Evolutionary conservation across 2,797 vertebrate genomes (phyloP).

Genomic region (Oryzias sinensis): DNA sequence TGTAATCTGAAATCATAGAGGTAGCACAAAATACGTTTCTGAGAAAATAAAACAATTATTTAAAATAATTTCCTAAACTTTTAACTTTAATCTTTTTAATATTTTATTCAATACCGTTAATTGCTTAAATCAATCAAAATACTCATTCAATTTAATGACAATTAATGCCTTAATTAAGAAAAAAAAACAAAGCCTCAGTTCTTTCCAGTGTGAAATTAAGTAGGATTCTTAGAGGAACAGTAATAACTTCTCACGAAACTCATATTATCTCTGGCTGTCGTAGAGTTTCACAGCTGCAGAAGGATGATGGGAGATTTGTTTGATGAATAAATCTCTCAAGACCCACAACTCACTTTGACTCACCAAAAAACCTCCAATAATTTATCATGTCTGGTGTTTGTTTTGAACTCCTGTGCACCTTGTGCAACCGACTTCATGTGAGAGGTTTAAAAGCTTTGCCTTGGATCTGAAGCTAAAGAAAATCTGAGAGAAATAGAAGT

Average conservation of each 20-base stretch:
- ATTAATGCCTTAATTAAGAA: too few species aligned
- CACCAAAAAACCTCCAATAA: conserved; percentile 29
- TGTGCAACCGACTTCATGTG: not conserved
- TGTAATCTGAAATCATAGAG: too few species aligned
- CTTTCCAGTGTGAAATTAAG: conserved; percentile 1
- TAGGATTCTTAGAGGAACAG: conserved; percentile 15
- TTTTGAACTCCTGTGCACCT: conserved; percentile 10
- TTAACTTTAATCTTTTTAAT: too few species aligned
- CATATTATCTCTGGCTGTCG: conserved; percentile 26
- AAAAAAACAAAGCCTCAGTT: too few species aligned
- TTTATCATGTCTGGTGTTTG: conserved; percentile 28
- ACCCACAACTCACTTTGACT: conserved; percentile 16
- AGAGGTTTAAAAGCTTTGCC: not conserved
- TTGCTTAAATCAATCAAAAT: too few species aligned
- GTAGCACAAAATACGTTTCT: too few species aligned
- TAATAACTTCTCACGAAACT: conserved; percentile 10
- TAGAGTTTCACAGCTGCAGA: conserved; percentile 38
- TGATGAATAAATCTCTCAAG: conserved; percentile 32
- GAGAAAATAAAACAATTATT: too few species aligned
- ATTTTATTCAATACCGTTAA: too few species aligned
- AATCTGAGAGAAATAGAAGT: conserved; percentile 17
- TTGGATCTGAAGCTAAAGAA: conserved; percentile 30
- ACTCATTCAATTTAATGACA: too few species aligned
- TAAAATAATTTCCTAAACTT: too few species aligned
- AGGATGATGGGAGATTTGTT: conserved; percentile 25